Evolutionary conservation across 2,113 vertebrate species (phyloP).

Genomic region (Corythornis madagascariensis): DNA sequence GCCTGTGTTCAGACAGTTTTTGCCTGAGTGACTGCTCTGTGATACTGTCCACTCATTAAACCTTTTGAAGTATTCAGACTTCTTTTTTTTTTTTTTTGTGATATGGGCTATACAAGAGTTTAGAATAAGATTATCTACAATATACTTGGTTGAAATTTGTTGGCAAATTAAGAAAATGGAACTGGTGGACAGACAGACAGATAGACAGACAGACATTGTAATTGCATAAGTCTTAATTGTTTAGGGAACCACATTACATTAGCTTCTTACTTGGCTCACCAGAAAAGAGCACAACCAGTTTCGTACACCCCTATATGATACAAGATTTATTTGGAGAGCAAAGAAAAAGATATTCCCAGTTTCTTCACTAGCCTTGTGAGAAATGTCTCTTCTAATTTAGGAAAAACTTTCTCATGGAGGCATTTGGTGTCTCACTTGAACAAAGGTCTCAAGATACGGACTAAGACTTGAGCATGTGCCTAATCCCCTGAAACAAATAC

Average conservation of each 20-base stretch:
- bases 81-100: not conserved
- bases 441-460: not conserved
- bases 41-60: not conserved
- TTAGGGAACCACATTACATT: not conserved
- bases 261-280: not conserved
- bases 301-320: not conserved
- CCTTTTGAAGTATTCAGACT: not conserved
- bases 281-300: not conserved
- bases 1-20: not conserved
- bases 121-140: not conserved
- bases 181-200: not conserved
- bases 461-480: not conserved
- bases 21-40: not conserved
- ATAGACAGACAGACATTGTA: not conserved
- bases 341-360: not conserved
- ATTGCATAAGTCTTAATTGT: not conserved
- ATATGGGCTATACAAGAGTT: fast-evolving
- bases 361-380: not conserved
- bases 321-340: not conserved
- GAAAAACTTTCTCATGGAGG: not conserved
- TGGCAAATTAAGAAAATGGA: not conserved
- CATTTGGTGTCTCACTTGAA: not conserved
- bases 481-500: not conserved
- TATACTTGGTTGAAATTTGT: not conserved
- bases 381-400: not conserved